Conservation (phyloP, 2,797 vertebrate genomes). For the Emydoidea blandingii region DNA sequence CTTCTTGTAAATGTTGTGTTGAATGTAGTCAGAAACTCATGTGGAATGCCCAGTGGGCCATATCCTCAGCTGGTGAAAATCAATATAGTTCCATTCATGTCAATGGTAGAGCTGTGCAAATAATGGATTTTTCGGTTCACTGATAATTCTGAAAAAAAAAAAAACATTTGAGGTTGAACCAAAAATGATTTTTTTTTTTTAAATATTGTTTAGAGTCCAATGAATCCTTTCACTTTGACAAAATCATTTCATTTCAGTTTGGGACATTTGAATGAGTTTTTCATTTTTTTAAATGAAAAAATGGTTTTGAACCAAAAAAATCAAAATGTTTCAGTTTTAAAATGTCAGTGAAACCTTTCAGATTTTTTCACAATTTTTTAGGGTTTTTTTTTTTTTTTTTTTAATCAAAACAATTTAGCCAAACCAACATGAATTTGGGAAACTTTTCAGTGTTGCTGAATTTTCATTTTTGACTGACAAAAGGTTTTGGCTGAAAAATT, state of each 20-base stretch:
- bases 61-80: background rate
- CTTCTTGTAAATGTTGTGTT: background rate
- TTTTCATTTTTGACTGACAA: background rate
- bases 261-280: background rate
- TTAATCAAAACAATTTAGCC: background rate
- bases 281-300: background rate
- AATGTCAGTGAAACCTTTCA: background rate
- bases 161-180: background rate
- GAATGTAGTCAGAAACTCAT: background rate
- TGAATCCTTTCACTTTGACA: background rate
- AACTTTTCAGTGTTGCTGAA: background rate
- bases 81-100: background rate
- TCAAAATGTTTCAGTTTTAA: background rate
- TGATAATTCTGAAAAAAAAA: no score
- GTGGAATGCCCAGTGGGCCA: background rate
- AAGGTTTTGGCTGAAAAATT: background rate
- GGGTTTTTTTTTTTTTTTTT: no score
- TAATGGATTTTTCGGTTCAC: no score
- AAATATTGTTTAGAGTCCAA: background rate
- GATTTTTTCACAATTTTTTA: background rate
- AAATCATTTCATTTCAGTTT: background rate
- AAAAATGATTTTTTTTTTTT: background rate
- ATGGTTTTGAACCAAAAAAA: background rate
- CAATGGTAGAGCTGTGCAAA: background rate
- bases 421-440: background rate